These are phyloP conservation scores for Noctilio leporinus DNA, from an alignment of 2,113 vertebrate species.

Conservation along the genomic window DNA sequence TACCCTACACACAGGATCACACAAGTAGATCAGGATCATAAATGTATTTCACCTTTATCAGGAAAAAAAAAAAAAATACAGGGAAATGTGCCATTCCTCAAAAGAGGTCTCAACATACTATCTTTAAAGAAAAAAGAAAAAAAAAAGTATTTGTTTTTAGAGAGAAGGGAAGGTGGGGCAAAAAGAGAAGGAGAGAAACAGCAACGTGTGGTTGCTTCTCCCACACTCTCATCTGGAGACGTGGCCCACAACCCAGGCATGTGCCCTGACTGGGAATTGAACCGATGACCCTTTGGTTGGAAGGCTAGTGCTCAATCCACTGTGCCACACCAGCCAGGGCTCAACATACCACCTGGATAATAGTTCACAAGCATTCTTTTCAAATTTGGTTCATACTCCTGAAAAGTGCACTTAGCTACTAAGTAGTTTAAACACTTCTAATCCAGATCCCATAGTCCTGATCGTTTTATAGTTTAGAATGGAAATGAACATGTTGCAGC, in stretches of 20 bases:
- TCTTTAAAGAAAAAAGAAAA: no score
- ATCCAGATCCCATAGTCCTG: background rate
- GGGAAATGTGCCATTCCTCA: background rate
- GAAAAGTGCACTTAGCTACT: background rate
- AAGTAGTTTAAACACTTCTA: background rate
- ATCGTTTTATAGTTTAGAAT: background rate
- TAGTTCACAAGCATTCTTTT: background rate
- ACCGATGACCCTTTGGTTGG: no score
- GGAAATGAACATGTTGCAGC: background rate
- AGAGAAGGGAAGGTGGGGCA: no score
- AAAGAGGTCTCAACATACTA: background rate
- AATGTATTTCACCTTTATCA: background rate
- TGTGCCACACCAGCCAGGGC: no score
- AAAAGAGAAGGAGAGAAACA: no score
- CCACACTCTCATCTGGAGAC: no score
- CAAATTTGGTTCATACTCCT: background rate
- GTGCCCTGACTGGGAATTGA: no score
- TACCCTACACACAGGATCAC: background rate
- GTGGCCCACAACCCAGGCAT: no score
- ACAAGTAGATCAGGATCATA: accelerated
- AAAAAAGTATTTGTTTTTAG: no score
- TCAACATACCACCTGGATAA: background rate
- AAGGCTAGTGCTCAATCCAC: no score
- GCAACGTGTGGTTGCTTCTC: no score
- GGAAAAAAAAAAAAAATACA: background rate